Evolutionary conservation across 1,140 invertebrate genomes (phyloP).

Genomic region (Dreissena polymorpha): DNA sequence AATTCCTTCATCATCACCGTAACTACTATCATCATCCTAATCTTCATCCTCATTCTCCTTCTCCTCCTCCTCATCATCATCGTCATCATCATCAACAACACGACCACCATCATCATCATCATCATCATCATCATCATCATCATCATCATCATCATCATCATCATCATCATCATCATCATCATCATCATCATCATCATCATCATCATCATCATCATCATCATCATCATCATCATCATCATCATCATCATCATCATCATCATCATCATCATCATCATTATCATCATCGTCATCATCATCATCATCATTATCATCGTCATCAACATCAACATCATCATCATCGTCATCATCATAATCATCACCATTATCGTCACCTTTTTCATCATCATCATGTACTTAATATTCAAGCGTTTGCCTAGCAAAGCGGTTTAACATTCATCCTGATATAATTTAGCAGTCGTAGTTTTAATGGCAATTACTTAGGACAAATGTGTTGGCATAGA

Average conservation of each 20-base stretch:
- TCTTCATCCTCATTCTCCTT: no score
- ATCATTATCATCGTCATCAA: neutral
- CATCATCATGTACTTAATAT: neutral
- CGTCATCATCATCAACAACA: no score
- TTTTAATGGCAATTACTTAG: no score
- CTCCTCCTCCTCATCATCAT: no score
- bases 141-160: slow-evolving; percentile 5
- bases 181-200: slow-evolving; percentile 3
- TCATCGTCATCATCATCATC: neutral
- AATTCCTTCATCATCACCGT: no score
- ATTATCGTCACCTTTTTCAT: neutral
- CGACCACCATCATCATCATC: no score
- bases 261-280: neutral
- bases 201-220: slow-evolving; percentile 2
- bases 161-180: slow-evolving; percentile 2
- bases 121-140: neutral
- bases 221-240: slow-evolving; percentile 2
- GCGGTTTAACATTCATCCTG: no score
- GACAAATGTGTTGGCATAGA: no score
- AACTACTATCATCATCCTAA: no score
- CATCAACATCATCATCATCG: slow-evolving; percentile 1
- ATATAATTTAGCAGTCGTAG: no score
- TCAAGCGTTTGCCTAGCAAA: neutral
- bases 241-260: slow-evolving; percentile 5
- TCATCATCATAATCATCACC: neutral